Conservation (phyloP, 2,797 vertebrate genomes). For the Microcaecilia unicolor region DNA sequence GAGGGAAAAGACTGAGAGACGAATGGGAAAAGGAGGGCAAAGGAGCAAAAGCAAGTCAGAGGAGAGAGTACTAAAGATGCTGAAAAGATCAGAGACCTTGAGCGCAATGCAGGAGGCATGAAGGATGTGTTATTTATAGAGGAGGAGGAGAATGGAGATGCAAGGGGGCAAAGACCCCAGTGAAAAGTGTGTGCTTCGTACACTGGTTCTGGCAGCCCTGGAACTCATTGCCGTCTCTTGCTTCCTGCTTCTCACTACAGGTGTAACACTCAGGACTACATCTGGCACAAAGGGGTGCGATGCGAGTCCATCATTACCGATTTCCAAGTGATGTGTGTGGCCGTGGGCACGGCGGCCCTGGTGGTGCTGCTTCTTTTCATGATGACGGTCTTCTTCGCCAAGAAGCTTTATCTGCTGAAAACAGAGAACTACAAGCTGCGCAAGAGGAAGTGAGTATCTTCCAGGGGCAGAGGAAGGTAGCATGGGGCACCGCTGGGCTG, state of each 20-base stretch:
- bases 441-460: conserved; percentile 81
- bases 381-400: conserved; percentile 94
- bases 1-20: too few species aligned
- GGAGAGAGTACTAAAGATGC: too few species aligned
- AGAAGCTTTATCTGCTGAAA: conserved; percentile 93
- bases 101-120: too few species aligned
- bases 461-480: background rate
- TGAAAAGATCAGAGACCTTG: too few species aligned
- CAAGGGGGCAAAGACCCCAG: too few species aligned
- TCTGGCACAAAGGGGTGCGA: conserved; percentile 89
- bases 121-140: too few species aligned
- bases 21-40: too few species aligned
- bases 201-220: too few species aligned
- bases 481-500: background rate
- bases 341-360: conserved; percentile 77
- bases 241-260: conserved; percentile 31
- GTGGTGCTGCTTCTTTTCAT: conserved; percentile 92
- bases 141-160: too few species aligned
- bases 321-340: conserved; percentile 94
- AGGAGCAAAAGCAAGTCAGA: too few species aligned
- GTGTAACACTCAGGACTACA: conserved; percentile 93
- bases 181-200: too few species aligned
- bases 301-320: conserved; percentile 91
- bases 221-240: too few species aligned
- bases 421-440: conserved; percentile 90